These are phyloP conservation scores for Caenorhabditis sp. DNA, from an alignment of 2,888 invertebrate genomes.

Conservation along the genomic window DNA sequence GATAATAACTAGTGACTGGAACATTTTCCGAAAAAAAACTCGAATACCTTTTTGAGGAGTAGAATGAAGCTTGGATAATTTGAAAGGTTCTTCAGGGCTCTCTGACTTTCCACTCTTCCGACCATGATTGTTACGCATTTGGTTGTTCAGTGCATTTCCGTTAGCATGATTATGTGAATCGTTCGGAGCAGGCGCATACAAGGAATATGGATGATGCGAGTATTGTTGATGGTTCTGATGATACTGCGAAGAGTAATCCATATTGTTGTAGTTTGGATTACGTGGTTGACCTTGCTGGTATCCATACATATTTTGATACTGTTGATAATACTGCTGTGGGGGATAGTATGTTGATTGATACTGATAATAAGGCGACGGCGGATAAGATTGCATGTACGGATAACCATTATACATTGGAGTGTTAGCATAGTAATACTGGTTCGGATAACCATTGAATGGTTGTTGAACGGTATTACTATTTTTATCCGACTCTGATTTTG, in stretches of 20 bases:
- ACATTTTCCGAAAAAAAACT: too few relatives aligned
- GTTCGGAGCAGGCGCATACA: neutral
- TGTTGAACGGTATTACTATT: neutral
- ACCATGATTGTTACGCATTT: neutral
- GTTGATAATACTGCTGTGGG: neutral
- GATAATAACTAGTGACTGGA: too few relatives aligned
- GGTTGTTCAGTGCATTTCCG: neutral
- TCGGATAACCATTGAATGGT: neutral
- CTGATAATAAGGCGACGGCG: neutral
- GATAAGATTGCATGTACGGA: neutral
- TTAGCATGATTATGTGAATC: neutral
- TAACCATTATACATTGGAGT: neutral
- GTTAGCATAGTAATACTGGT: slow-evolving; percentile 1
- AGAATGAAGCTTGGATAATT: neutral
- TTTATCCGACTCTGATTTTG: neutral
- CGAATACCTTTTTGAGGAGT: neutral
- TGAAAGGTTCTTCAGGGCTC: neutral
- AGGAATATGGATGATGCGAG: neutral
- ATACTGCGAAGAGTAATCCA: neutral
- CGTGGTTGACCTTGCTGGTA: neutral
- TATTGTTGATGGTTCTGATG: neutral
- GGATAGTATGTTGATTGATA: neutral
- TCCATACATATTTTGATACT: neutral
- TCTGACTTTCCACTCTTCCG: neutral
- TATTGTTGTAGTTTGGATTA: neutral